Evolutionary conservation across 1,140 invertebrate genomes (phyloP), one percentile per base, ranked within the genome.

Genomic region (Matsumurasca onukii): DNA sequence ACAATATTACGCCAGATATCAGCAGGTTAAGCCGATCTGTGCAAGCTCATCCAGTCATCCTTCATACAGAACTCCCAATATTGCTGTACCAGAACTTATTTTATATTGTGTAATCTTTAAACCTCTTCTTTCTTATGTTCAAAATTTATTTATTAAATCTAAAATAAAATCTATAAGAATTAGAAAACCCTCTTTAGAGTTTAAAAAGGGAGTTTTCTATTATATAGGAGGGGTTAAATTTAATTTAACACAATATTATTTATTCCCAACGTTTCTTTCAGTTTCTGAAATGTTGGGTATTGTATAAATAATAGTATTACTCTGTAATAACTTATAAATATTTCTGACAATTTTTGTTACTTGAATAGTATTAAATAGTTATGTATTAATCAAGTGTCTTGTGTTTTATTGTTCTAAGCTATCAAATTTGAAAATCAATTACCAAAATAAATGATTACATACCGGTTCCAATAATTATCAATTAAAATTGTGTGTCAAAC

Each of bases 21-120:
- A 52, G 49, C 49, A 52, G 5, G 5, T 52, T 52, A 52, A 52
- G 49, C 49, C 49, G 20, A 15, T 52, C 49, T 20, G 22, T 52
- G 12, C 49, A 52, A 52, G 20, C 9, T 52, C 49, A 52, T 52
- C 49, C 49, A n/a, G n/a, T n/a, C n/a, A n/a, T n/a, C n/a, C n/a
- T n/a, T n/a, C n/a, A n/a, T n/a, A 12, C 39, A 45, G 9, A 45
- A 12, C n/a, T 9, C 9, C 9, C 9, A 9, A 12, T 9, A 45
- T 45, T n/a, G 39, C 39, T 45, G 39, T 45, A 45, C 39, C n/a
- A 12, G 39, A 45, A 45, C 39, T 12, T 9, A 45, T 45, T 45
- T 45, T 12, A 12, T 9, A n/a, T 45, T 9, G 9, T 9, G n/a
- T 45, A 45, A n/a, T 12, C 9, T 12, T n/a, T 12, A 45, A 12